These are phyloP conservation scores for Echiichthys vipera DNA, from an alignment of 2,797 vertebrate species.

Conservation along the genomic window DNA sequence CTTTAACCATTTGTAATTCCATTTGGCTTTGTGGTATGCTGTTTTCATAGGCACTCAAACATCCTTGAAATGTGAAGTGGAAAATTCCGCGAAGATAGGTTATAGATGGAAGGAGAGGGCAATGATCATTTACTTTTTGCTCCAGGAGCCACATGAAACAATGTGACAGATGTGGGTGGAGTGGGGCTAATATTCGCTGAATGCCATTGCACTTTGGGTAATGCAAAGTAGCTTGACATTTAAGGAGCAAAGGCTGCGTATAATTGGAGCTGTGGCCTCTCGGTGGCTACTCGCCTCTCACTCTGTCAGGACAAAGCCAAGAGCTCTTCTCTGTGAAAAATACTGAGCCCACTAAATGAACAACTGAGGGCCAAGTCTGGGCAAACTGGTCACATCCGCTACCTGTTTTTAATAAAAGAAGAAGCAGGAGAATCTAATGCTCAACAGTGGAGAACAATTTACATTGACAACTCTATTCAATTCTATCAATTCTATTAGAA, in stretches of 20 bases:
- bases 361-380: slow-evolving; percentile 36
- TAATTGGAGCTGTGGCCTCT: slow-evolving; percentile 84
- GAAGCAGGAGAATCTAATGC: slow-evolving; percentile 3
- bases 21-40: slow-evolving; percentile 46
- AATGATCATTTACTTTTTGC: slow-evolving; percentile 36
- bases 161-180: slow-evolving; percentile 71
- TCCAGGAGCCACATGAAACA: slow-evolving; percentile 55
- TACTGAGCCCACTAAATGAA: slow-evolving; percentile 46
- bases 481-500: no score
- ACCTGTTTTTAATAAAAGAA: slow-evolving; percentile 45
- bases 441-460: slow-evolving; percentile 29
- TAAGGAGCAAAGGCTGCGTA: slow-evolving; percentile 75
- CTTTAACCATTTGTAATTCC: slow-evolving; percentile 48
- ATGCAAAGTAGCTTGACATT: slow-evolving; percentile 85
- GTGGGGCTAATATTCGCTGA: slow-evolving; percentile 77
- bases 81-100: slow-evolving; percentile 16
- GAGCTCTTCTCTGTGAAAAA: slow-evolving; percentile 55
- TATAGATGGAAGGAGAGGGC: slow-evolving; percentile 16
- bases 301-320: slow-evolving; percentile 70
- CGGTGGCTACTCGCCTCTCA: slow-evolving; percentile 62
- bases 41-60: slow-evolving; percentile 27
- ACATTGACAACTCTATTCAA: slow-evolving; percentile 26
- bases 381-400: slow-evolving; percentile 48
- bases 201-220: slow-evolving; percentile 80
- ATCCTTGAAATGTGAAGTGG: slow-evolving; percentile 33